phyloP scores from a whole-genome alignment of 2,113 vertebrate species.

The Syngnathus floridae region DNA sequence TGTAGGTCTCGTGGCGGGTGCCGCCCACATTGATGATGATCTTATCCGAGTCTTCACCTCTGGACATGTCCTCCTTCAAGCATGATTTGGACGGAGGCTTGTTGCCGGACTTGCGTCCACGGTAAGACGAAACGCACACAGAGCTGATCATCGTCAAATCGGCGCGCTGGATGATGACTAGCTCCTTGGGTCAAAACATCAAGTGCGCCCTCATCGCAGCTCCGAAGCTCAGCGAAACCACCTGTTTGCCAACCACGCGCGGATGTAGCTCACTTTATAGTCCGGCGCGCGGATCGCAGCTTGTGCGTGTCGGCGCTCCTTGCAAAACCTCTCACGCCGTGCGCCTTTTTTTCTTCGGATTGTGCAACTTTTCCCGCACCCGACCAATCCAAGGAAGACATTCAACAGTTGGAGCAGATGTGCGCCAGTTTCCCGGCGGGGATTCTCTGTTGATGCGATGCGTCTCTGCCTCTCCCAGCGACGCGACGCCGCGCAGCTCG shows the following conservation, averaged over 20 bases:
- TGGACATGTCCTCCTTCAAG: constrained; percentile 94
- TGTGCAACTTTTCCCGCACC: neutral
- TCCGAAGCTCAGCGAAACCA: constrained; percentile 46
- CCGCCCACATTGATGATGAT: constrained; percentile 95
- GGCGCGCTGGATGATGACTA: constrained; percentile 3
- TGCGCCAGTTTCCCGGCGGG: constrained; percentile 47
- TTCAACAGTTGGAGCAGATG: constrained; percentile 34
- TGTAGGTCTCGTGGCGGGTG: constrained; percentile 95
- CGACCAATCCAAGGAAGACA: neutral
- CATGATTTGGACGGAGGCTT: constrained; percentile 98
- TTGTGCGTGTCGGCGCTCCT: neutral
- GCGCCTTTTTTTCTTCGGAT: neutral
- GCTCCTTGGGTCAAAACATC: constrained; percentile 16
- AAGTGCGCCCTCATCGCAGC: constrained; percentile 34
- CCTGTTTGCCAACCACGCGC: constrained; percentile 53
- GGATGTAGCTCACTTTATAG: neutral
- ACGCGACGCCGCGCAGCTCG: constrained; percentile 39
- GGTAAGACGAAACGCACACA: constrained; percentile 98
- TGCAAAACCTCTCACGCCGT: neutral
- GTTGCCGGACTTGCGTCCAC: constrained; percentile 97
- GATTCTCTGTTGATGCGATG: constrained; percentile 65
- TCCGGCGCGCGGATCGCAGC: neutral
- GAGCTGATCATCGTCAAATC: constrained; percentile 89
- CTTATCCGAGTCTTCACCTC: constrained; percentile 91
- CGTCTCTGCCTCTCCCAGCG: constrained; percentile 53